Evolutionary conservation across 2,797 vertebrate genomes (phyloP).

Genomic region (Carapus acus): DNA sequence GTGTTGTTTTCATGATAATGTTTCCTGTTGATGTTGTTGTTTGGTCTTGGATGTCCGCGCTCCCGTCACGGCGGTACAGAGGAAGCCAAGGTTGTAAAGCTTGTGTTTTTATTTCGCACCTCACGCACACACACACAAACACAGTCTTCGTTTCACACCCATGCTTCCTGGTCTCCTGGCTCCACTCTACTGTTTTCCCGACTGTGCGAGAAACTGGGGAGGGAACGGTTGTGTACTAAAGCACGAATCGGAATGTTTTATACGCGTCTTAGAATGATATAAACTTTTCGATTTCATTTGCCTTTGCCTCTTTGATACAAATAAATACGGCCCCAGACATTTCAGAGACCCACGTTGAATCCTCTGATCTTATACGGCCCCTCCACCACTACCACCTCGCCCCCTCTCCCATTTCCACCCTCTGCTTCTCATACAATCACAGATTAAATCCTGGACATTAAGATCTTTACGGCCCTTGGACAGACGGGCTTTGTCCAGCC

Average conservation of each 20-base stretch:
- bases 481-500: slow-evolving; percentile 11
- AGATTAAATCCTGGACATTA: not conserved
- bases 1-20: slow-evolving; percentile 13
- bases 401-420: not conserved
- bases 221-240: not conserved
- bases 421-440: not conserved
- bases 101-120: slow-evolving; percentile 65
- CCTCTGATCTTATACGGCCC: too few species aligned
- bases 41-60: slow-evolving; percentile 21
- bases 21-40: slow-evolving; percentile 23
- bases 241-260: not conserved
- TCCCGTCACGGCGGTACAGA: slow-evolving; percentile 49
- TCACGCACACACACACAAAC: slow-evolving; percentile 19
- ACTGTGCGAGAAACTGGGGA: not conserved
- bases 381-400: too few species aligned
- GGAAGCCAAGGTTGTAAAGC: slow-evolving; percentile 68
- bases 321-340: too few species aligned
- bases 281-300: not conserved
- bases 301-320: too few species aligned
- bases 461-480: slow-evolving; percentile 1
- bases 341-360: too few species aligned
- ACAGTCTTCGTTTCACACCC: slow-evolving; percentile 48
- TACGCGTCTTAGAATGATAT: not conserved
- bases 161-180: slow-evolving; percentile 58
- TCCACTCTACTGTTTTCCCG: slow-evolving; percentile 37